A percentile compares a stretch with the other conserved stretches of the same genome.
phyloP scores from a whole-genome alignment of 2,888 invertebrate species.

The Beris chalybata region DNA sequence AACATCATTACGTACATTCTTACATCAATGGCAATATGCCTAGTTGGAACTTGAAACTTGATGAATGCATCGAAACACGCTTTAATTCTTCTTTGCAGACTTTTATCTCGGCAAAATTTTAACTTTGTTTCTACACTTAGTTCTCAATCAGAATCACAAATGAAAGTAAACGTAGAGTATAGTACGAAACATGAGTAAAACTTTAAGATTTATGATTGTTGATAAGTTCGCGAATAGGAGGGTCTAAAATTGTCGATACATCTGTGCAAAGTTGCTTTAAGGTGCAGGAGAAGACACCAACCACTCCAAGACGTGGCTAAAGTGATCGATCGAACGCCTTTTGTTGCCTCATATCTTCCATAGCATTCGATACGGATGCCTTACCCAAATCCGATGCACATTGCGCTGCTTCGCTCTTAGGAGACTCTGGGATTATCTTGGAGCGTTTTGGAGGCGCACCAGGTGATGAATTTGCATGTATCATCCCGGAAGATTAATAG shows the following conservation, averaged over 20 bases:
- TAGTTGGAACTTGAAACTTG: no score
- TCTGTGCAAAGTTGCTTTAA: background rate
- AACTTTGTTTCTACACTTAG: no score
- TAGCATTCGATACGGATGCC: background rate
- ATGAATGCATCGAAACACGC: no score
- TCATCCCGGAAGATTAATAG: conserved; percentile 27
- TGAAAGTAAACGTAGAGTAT: no score
- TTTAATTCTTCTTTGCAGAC: no score
- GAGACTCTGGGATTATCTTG: conserved; percentile 9
- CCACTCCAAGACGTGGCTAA: conserved; percentile 13
- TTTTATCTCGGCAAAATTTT: no score
- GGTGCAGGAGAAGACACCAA: conserved; percentile 17
- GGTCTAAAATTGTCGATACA: conserved; percentile 5
- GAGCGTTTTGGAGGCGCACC: conserved; percentile 12
- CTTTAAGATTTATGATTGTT: conserved; percentile 25
- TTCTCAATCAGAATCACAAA: no score
- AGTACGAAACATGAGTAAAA: background rate
- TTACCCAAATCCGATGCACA: background rate
- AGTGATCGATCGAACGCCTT: conserved; percentile 30
- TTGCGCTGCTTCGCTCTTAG: background rate
- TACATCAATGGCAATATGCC: no score
- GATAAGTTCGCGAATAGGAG: conserved; percentile 19
- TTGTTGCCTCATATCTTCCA: conserved; percentile 26
- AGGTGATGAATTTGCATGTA: conserved; percentile 37
- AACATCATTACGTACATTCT: no score